Evolutionary conservation across 2,113 vertebrate genomes (phyloP).

Genomic region (Micronycteris hirsuta): DNA sequence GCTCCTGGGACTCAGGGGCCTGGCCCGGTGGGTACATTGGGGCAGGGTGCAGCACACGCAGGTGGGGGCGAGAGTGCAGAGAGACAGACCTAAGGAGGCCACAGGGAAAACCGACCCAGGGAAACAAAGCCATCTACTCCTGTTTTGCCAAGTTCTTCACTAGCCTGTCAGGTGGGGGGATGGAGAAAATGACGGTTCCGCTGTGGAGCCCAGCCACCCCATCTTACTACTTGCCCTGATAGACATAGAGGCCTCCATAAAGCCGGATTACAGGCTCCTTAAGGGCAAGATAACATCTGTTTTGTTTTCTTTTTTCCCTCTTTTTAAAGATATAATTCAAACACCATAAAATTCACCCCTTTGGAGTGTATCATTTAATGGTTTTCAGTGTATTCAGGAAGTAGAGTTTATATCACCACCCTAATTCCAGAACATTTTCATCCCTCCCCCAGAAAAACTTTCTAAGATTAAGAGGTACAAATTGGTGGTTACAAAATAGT

Average conservation of each 20-base stretch:
- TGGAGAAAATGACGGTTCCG: neutral
- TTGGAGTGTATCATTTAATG: neutral
- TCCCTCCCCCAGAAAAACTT: neutral
- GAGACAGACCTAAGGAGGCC: neutral
- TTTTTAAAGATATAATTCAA: neutral
- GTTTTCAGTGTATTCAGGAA: neutral
- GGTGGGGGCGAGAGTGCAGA: no score
- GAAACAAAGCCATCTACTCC: no score
- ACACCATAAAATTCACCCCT: neutral
- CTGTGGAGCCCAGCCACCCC: neutral
- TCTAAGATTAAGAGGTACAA: neutral
- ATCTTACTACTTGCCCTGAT: neutral
- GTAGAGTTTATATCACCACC: neutral
- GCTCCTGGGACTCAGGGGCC: neutral
- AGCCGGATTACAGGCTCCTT: neutral
- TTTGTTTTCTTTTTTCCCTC: neutral
- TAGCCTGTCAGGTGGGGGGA: neutral
- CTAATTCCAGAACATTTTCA: neutral
- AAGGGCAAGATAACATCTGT: neutral
- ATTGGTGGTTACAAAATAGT: neutral
- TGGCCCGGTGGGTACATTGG: fast-evolving
- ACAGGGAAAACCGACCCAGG: fast-evolving
- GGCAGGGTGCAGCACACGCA: fast-evolving
- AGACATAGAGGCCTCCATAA: neutral
- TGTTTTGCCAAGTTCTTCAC: neutral